These are phyloP conservation scores for Hypocryptadius cinnamomeus DNA, from an alignment of 2,113 vertebrate species.

Conservation along the genomic window DNA sequence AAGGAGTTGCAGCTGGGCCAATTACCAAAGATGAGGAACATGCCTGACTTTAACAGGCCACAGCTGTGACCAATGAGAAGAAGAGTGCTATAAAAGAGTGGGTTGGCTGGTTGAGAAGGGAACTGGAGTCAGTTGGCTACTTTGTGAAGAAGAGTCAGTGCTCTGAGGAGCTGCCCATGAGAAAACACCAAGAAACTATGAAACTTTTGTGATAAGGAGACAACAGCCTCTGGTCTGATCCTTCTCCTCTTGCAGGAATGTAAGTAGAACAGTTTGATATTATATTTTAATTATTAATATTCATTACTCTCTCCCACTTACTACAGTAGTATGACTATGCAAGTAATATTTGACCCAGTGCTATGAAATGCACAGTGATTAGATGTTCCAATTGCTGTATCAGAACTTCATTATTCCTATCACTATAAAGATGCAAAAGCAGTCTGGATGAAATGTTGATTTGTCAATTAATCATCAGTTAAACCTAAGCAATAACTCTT, in stretches of 20 bases:
- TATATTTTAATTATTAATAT: not conserved
- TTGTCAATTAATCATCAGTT: slow-evolving; percentile 1
- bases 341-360: not conserved
- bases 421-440: not conserved
- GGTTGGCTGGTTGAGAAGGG: too few species aligned
- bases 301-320: not conserved
- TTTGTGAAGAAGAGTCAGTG: too few species aligned
- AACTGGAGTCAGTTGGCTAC: too few species aligned
- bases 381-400: not conserved
- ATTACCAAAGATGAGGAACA: too few species aligned
- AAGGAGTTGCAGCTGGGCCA: too few species aligned
- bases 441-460: not conserved
- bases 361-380: not conserved
- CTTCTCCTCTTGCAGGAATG: not conserved
- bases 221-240: not conserved
- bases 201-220: too few species aligned
- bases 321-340: not conserved
- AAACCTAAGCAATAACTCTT: not conserved
- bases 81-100: too few species aligned
- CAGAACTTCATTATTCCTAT: not conserved
- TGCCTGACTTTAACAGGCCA: too few species aligned
- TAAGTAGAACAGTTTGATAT: not conserved
- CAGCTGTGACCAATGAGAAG: too few species aligned
- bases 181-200: too few species aligned
- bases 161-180: too few species aligned